Percentiles rank a stretch among this genome's conserved stretches.
Evolutionary conservation across 2,113 vertebrate genomes (phyloP).

Genomic region (Dipodomys spectabilis): DNA sequence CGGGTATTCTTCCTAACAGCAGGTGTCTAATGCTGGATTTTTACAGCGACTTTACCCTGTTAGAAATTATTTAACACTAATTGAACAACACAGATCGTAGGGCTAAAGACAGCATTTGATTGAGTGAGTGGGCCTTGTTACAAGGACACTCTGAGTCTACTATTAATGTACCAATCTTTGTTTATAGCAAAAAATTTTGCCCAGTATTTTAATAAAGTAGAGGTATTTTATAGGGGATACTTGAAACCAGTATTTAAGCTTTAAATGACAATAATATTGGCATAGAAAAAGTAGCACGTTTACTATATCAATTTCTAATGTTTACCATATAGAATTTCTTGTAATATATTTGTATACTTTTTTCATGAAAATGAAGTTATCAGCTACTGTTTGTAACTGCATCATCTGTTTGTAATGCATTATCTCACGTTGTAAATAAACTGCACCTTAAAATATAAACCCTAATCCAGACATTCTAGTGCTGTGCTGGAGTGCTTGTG

Average conservation of each 20-base stretch:
- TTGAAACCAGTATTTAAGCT: slow-evolving; percentile 87
- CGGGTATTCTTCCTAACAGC: slow-evolving; percentile 63
- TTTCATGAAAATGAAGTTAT: slow-evolving; percentile 83
- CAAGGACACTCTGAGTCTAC: slow-evolving; percentile 64
- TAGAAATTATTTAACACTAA: slow-evolving; percentile 67
- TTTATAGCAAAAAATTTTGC: slow-evolving; percentile 85
- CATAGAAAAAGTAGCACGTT: slow-evolving; percentile 83
- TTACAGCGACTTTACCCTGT: slow-evolving; percentile 80
- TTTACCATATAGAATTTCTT: slow-evolving; percentile 87
- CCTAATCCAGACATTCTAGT: neutral
- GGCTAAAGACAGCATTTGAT: slow-evolving; percentile 81
- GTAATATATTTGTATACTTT: slow-evolving; percentile 90
- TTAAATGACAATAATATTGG: slow-evolving; percentile 83
- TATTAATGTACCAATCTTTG: slow-evolving; percentile 82
- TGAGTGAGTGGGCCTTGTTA: slow-evolving; percentile 71
- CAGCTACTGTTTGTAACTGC: slow-evolving; percentile 81
- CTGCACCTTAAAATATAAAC: slow-evolving; percentile 76
- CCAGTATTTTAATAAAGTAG: slow-evolving; percentile 83
- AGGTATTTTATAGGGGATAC: slow-evolving; percentile 85
- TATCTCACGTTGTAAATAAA: slow-evolving; percentile 89
- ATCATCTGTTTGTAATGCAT: slow-evolving; percentile 80
- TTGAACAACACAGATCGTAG: slow-evolving; percentile 44
- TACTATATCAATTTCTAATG: slow-evolving; percentile 85
- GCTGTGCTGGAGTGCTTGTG: neutral
- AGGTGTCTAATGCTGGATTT: slow-evolving; percentile 81